Conservation (phyloP, 2,113 vertebrate species). For the Herpetotheres cachinnans region DNA sequence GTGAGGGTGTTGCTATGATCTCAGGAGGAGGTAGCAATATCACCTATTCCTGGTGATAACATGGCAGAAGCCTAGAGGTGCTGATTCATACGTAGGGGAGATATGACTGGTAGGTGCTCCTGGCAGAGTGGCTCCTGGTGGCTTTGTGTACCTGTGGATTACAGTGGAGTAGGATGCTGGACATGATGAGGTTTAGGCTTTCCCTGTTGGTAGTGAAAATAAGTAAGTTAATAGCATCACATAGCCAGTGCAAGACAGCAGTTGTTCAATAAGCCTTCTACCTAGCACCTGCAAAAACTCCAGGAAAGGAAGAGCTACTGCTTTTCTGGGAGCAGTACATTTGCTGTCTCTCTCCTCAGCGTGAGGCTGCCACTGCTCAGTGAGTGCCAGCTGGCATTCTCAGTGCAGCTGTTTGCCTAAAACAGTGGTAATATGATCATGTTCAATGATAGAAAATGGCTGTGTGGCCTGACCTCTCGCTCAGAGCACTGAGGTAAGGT, state of each 20-base stretch:
- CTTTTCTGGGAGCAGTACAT: neutral
- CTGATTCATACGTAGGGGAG: neutral
- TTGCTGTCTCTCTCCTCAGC: neutral
- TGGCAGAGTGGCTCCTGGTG: neutral
- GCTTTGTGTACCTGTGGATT: neutral
- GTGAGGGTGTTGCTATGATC: neutral
- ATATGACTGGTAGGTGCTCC: neutral
- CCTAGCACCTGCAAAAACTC: neutral
- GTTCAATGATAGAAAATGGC: neutral
- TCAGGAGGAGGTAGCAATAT: neutral
- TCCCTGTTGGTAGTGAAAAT: neutral
- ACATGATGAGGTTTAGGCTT: neutral
- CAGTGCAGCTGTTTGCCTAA: neutral
- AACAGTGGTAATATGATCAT: neutral
- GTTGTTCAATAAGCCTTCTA: neutral
- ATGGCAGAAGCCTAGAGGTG: neutral
- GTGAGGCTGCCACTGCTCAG: neutral
- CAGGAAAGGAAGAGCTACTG: neutral
- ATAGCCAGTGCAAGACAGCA: neutral
- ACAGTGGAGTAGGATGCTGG: neutral
- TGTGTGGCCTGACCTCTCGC: neutral
- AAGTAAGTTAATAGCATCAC: neutral
- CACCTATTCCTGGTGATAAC: neutral
- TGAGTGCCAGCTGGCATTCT: neutral
- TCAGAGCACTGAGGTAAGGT: neutral